Base-by-base conservation (phyloP, 2,113 vertebrate species). In the Murina feae region DNA sequence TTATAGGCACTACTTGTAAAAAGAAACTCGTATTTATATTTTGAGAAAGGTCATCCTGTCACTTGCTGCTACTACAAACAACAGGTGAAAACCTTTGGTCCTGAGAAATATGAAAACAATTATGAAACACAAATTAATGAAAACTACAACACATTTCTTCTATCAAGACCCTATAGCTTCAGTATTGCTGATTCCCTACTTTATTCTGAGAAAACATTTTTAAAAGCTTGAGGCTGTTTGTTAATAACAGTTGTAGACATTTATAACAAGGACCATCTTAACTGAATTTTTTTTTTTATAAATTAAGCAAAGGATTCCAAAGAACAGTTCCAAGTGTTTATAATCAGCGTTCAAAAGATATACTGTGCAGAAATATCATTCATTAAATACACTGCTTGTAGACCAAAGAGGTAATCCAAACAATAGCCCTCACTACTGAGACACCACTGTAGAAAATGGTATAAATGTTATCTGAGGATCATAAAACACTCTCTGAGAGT, bases 221-320 rank as follows among this genome's bases (percentile, higher is more conserved):
- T 96, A 90, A 95, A 97, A 94, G 86, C 96, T 93, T n/a, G 14
- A 94, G 75, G 93, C 66, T 81, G 37, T 97, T 95, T 95, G 85
- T 93, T 92, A 96, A 86, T 63, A 97, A 92, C 86, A 98, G 95
- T 93, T 95, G 94, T 2, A 97, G 91, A 96, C 90, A 96, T 90
- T 94, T 95, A 96, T 94, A 97, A 96, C 30, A 97, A 93, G 37
- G 74, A 69, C 90, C 90, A 84, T 85, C 86, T 93, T 93, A 94
- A 86, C 53, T 49, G 81, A 96, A 95, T 97, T 89, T 96, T 86
- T 93, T 96, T 96, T 96, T 96, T 92, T 86, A 78, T 93, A 96
- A 97, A 97, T 96, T 96, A 96, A 92, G 96, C 79, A 93, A 95
- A 96, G 60, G 39, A 75, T 89, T 51, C 92, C 65, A 90, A 89